Evolutionary conservation across 2,888 invertebrate species (phyloP), one percentile per base, ranked within the genome.

Genomic region (Shargacucullia verbasci): DNA sequence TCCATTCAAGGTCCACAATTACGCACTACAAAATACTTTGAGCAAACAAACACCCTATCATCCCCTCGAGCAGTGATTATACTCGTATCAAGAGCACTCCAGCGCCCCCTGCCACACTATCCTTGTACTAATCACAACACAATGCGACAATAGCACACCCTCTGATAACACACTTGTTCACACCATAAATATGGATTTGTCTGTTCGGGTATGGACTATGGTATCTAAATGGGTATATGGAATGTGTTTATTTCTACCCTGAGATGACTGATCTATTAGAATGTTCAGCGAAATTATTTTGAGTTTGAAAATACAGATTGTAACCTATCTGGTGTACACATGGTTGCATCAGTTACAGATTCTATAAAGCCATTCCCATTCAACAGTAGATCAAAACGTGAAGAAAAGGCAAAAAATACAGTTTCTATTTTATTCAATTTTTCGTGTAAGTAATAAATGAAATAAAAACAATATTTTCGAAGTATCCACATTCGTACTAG

Each of bases 401-500:
- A n/a, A n/a, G n/a, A n/a, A n/a, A n/a, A n/a, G n/a, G n/a, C n/a
- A n/a, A n/a, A n/a, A n/a, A n/a, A n/a, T n/a, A n/a, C n/a, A n/a
- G n/a, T n/a, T n/a, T n/a, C n/a, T n/a, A 35, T 4, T 35, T 5
- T 35, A 2, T 12, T 35, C 3, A 5, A 35, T 12, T 8, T 35
- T 13, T 12, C 5, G 3, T 35, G 13, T 12, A 12, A 3, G 4
- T 35, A 33, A 33, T 3, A n/a, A 2, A 39, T 25, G 14, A 12
- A 27, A 27, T 6, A 7, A 25, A 14, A 25, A 50, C 13, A n/a
- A 33, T 14, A 31, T 40, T 6, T 13, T 33, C 10, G 10, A 11
- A 13, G n/a, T 34, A 34, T 40, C 8, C 44, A 55, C 48, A 58
- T 40, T 41, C 14, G 54, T 69, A 70, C 63, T 29, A 76, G 68